Evolutionary conservation across 2,888 invertebrate genomes (phyloP).

Genomic region (Lithodes maja): DNA sequence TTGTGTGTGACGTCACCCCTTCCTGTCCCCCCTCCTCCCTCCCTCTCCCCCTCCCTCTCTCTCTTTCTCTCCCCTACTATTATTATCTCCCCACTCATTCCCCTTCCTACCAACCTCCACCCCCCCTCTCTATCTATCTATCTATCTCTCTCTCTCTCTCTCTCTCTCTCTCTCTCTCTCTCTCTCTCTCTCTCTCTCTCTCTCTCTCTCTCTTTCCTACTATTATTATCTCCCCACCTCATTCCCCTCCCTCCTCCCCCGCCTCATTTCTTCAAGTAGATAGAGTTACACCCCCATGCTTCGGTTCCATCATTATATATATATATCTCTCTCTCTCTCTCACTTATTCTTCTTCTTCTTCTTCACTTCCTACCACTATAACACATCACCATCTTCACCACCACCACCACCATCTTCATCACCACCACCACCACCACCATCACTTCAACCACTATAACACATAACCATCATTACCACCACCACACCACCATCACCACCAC

Average conservation of each 20-base stretch:
- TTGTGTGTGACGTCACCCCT: not conserved
- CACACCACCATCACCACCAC: no score
- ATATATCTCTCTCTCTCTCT: no score
- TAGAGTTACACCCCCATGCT: no score
- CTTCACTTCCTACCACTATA: no score
- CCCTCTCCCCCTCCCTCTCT: not conserved
- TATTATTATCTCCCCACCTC: not conserved
- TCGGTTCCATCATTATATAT: no score
- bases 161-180: not conserved
- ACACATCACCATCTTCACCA: no score
- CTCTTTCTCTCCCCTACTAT: not conserved
- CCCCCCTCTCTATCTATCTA: not conserved
- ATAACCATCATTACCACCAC: no score
- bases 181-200: constrained; percentile 16
- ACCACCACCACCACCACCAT: no score
- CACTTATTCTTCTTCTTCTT: no score
- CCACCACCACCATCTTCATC: no score
- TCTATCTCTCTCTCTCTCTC: not conserved
- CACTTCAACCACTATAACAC: no score
- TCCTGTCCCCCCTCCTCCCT: not conserved
- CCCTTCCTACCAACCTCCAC: not conserved
- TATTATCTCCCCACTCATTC: not conserved
- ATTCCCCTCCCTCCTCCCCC: not conserved
- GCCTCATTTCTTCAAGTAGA: not conserved
- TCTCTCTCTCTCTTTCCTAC: not conserved